Evolutionary conservation across 2,888 invertebrate genomes (phyloP).

Genomic region (Biston betularia): DNA sequence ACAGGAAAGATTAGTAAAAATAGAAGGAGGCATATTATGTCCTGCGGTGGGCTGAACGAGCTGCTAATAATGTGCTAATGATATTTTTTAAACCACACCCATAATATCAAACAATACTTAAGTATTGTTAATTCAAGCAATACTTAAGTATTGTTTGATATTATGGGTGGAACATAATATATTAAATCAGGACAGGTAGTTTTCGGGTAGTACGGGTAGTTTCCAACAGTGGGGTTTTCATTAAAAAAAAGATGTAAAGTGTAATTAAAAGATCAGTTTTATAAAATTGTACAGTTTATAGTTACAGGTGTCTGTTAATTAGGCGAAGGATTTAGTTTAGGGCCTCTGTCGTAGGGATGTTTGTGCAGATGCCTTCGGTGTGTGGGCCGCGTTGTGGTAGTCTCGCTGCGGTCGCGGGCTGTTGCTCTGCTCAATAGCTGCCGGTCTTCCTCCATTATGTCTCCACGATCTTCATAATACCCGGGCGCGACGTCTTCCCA

Average conservation of each 20-base stretch:
- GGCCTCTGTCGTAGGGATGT: slow-evolving; percentile 82
- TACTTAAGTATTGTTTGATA: too few species aligned
- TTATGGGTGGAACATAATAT: too few species aligned
- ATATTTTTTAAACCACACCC: too few species aligned
- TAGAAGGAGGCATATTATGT: too few species aligned
- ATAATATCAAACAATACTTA: too few species aligned
- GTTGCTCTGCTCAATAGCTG: slow-evolving; percentile 54
- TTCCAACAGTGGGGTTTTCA: too few species aligned
- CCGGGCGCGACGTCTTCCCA: slow-evolving; percentile 69
- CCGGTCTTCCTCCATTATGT: slow-evolving; percentile 73
- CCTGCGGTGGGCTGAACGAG: too few species aligned
- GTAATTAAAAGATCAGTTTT: slow-evolving; percentile 51
- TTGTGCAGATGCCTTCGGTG: slow-evolving; percentile 83
- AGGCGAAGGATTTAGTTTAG: slow-evolving; percentile 49
- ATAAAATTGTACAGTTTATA: slow-evolving; percentile 39
- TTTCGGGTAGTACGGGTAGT: too few species aligned
- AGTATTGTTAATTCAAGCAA: too few species aligned
- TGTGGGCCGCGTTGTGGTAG: slow-evolving; percentile 59
- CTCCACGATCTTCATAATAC: slow-evolving; percentile 69
- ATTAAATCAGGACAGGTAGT: background rate
- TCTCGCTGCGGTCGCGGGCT: slow-evolving; percentile 48
- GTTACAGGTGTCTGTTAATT: slow-evolving; percentile 36
- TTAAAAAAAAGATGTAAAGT: background rate
- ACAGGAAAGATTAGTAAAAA: too few species aligned
- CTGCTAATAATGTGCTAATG: too few species aligned